phyloP scores from a whole-genome alignment of 2,888 invertebrate genomes.

The Drosophila neutralis region DNA sequence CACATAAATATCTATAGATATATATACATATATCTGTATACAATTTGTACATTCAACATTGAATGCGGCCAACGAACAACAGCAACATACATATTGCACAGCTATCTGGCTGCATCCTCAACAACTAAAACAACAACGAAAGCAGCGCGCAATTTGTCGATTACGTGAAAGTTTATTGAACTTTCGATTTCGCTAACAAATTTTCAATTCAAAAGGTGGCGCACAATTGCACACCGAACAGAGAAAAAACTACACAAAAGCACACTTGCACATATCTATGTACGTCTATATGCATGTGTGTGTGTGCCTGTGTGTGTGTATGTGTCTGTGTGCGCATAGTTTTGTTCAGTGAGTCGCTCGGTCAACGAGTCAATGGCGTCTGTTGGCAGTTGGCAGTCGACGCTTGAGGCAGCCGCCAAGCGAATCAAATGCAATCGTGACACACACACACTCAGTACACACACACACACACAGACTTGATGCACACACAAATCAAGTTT shows the following conservation, averaged over 20 bases:
- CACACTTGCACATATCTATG: slow-evolving; percentile 7
- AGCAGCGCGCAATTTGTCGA: slow-evolving; percentile 50
- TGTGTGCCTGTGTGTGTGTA: slow-evolving; percentile 8
- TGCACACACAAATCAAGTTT: slow-evolving; percentile 4
- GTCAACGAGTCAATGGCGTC: slow-evolving; percentile 79
- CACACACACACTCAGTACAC: slow-evolving; percentile 16
- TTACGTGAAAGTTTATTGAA: slow-evolving; percentile 83
- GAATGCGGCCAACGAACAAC: slow-evolving; percentile 55
- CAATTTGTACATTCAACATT: slow-evolving; percentile 43
- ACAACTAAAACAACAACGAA: slow-evolving; percentile 17
- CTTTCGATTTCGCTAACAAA: slow-evolving; percentile 82
- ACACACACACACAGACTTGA: slow-evolving; percentile 4
- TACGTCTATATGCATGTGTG: background rate
- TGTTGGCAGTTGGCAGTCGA: slow-evolving; percentile 51
- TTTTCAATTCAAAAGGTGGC: slow-evolving; percentile 63
- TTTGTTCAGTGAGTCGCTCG: slow-evolving; percentile 76
- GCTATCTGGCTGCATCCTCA: slow-evolving; percentile 26
- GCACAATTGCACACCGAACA: slow-evolving; percentile 54
- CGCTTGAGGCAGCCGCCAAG: slow-evolving; percentile 41
- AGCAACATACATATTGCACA: slow-evolving; percentile 33
- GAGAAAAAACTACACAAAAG: slow-evolving; percentile 12
- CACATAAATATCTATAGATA: slow-evolving; percentile 5
- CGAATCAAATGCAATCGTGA: slow-evolving; percentile 57
- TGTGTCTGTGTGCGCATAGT: slow-evolving; percentile 39
- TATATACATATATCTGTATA: background rate